phyloP scores from a whole-genome alignment of 2,888 invertebrate species.

The Bimastos eiseni region DNA sequence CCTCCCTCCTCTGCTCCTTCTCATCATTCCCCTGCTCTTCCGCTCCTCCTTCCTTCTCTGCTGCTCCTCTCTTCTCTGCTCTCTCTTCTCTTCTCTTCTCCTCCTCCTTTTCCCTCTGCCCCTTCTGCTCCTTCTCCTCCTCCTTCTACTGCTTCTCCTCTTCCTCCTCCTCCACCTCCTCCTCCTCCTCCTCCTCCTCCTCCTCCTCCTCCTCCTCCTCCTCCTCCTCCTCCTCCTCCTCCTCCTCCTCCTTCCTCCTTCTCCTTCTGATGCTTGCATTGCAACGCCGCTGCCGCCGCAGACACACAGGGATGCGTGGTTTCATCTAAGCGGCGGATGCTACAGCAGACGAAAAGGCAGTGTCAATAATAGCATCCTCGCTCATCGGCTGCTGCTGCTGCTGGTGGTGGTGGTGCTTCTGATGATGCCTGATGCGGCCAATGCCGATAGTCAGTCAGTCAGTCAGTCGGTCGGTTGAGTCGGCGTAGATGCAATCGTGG shows the following conservation, averaged over 20 bases:
- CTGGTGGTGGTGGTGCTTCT: background rate
- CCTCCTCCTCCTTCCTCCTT: background rate
- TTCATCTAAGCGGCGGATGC: background rate
- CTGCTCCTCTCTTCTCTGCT: too few species aligned
- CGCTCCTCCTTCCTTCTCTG: too few species aligned
- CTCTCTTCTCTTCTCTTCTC: too few species aligned
- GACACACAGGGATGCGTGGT: too few species aligned
- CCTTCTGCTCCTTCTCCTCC: too few species aligned
- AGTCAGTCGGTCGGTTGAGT: background rate
- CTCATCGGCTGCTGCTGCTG: background rate
- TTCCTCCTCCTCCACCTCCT: background rate
- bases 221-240: background rate
- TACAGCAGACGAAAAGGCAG: background rate
- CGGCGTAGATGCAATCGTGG: background rate
- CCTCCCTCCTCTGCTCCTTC: too few species aligned
- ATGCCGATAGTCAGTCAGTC: background rate
- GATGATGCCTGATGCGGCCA: background rate
- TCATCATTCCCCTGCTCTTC: too few species aligned
- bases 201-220: too few species aligned
- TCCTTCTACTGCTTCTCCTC: background rate
- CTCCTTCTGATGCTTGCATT: background rate
- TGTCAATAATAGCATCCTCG: constrained; percentile 13
- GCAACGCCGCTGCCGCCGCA: too few species aligned
- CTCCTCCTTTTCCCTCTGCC: too few species aligned
- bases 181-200: background rate